phyloP scores from a whole-genome alignment of 2,888 invertebrate species.

The Eretmocerus hayati region DNA sequence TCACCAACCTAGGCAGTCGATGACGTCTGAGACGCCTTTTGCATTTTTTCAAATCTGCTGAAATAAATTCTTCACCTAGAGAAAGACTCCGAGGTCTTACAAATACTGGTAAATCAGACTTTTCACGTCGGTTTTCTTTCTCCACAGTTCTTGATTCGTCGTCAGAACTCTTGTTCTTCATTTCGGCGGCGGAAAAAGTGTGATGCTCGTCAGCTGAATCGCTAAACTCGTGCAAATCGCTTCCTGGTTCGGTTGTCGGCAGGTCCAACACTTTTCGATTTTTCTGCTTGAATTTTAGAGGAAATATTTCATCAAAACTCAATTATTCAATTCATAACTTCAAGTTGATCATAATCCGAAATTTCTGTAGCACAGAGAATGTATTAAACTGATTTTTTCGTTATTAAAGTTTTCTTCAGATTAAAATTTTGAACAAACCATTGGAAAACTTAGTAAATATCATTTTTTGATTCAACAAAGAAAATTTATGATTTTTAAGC shows the following conservation, averaged over 20 bases:
- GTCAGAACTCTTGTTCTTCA: constrained; percentile 20
- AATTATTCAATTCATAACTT: too few species aligned
- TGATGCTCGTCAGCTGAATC: constrained; percentile 51
- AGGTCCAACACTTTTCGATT: constrained; percentile 48
- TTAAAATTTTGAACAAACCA: too few species aligned
- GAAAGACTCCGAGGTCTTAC: constrained; percentile 35
- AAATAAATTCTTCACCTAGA: constrained; percentile 27
- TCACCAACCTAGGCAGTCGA: too few species aligned
- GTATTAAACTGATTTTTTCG: too few species aligned
- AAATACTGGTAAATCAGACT: constrained; percentile 30
- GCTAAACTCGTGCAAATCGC: constrained; percentile 49
- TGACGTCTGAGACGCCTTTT: constrained; percentile 26
- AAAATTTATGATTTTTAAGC: background rate
- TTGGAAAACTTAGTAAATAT: background rate
- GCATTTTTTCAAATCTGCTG: constrained; percentile 24
- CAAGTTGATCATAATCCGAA: too few species aligned
- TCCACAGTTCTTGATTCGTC: constrained; percentile 5
- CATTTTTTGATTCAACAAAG: background rate
- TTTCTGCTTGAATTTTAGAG: background rate
- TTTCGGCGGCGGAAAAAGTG: constrained; percentile 13
- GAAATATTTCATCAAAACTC: too few species aligned
- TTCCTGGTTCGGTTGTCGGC: constrained; percentile 62
- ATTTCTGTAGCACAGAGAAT: too few species aligned
- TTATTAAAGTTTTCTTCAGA: too few species aligned
- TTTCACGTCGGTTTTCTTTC: constrained; percentile 13